Evolutionary conservation across 2,113 vertebrate species (phyloP).

Genomic region (Pampusana beccarii): DNA sequence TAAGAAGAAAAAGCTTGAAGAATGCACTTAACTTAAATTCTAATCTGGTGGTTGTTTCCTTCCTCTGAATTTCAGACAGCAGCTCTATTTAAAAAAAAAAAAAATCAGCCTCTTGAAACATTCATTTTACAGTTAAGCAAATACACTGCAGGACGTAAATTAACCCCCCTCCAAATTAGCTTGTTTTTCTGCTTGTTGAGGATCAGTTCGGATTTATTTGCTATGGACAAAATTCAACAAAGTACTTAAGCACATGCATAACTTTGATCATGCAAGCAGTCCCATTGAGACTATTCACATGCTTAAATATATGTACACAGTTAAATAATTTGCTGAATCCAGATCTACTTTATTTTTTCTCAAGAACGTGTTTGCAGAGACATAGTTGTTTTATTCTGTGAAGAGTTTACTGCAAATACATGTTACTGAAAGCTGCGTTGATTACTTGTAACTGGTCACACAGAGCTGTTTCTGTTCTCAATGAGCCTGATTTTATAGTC

Average conservation of each 20-base stretch:
- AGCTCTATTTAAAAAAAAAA: not conserved
- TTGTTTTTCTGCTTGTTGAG: constrained; percentile 25
- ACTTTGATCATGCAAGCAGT: constrained; percentile 1
- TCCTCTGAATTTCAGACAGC: constrained; percentile 11
- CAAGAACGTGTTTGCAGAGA: not conserved
- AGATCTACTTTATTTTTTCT: not conserved
- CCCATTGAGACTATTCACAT: not conserved
- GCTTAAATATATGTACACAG: not conserved
- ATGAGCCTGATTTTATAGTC: not conserved
- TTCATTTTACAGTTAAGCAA: constrained; percentile 30
- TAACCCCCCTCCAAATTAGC: not conserved
- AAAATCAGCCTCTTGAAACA: not conserved
- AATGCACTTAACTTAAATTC: constrained; percentile 34
- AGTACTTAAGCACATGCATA: not conserved
- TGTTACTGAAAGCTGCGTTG: not conserved
- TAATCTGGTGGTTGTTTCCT: constrained; percentile 11
- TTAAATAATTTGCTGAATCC: constrained; percentile 4
- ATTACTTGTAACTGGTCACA: not conserved
- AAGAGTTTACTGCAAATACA: not conserved
- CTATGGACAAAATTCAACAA: constrained; percentile 25
- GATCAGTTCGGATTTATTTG: constrained; percentile 44
- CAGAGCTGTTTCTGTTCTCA: not conserved
- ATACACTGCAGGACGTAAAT: not conserved
- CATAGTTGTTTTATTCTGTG: not conserved
- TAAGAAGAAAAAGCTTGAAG: not conserved